Percentiles rank a stretch among this genome's conserved stretches.
phyloP scores from a whole-genome alignment of 2,888 invertebrate species.

The Idaea biselata region DNA sequence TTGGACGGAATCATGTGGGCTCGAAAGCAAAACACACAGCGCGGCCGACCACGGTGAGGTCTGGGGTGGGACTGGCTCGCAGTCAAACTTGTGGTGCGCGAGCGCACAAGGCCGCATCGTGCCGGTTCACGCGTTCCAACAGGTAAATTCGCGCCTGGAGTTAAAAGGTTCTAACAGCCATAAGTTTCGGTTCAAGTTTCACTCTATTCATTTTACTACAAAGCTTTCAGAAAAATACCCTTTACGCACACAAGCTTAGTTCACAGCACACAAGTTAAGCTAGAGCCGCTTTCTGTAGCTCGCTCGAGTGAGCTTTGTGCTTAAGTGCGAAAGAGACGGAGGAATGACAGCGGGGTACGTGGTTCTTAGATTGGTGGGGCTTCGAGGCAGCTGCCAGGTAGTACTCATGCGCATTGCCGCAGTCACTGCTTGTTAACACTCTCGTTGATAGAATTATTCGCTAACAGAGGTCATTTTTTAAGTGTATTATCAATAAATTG shows the following conservation, averaged over 20 bases:
- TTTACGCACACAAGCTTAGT: conserved; percentile 59
- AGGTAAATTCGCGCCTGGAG: conserved; percentile 69
- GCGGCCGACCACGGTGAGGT: conserved; percentile 69
- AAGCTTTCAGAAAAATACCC: conserved; percentile 74
- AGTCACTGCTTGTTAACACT: conserved; percentile 76
- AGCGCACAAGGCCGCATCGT: conserved; percentile 82
- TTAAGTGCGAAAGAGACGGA: conserved; percentile 64
- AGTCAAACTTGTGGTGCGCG: conserved; percentile 77
- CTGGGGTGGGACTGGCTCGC: conserved; percentile 77
- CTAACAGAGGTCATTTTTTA: conserved; percentile 50
- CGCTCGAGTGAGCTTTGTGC: conserved; percentile 59
- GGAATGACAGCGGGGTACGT: conserved; percentile 65
- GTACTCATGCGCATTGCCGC: conserved; percentile 68
- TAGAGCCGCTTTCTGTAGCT: conserved; percentile 77
- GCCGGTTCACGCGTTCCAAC: conserved; percentile 82
- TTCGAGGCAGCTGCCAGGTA: conserved; percentile 76
- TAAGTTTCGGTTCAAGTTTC: conserved; percentile 49
- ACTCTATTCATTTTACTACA: conserved; percentile 52
- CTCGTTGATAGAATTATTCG: conserved; percentile 65
- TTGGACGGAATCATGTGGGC: conserved; percentile 73
- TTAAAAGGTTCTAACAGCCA: conserved; percentile 63
- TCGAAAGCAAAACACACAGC: conserved; percentile 53
- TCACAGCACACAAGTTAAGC: conserved; percentile 53
- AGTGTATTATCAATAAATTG: neutral
- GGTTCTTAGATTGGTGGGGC: conserved; percentile 65